phyloP scores from a whole-genome alignment of 2,797 vertebrate species.

The Sebastes flavidus region DNA sequence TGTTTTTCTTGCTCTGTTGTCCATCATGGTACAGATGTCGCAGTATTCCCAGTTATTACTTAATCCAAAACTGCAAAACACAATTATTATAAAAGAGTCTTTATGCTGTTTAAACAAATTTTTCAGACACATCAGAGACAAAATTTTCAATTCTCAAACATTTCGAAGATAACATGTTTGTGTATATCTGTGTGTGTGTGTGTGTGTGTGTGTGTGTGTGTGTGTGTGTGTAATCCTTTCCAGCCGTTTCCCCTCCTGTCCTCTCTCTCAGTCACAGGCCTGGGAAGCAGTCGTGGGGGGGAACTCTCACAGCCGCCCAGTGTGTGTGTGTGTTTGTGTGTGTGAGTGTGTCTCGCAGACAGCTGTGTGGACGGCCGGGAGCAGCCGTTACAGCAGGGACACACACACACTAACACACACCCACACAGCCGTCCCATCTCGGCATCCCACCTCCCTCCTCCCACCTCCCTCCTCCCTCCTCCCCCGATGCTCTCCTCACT shows the following conservation, averaged over 20 bases:
- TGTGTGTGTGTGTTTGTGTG: conserved; percentile 42
- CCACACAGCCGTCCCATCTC: conserved; percentile 50
- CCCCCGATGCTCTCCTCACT: conserved; percentile 35
- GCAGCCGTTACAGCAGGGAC: conserved; percentile 79
- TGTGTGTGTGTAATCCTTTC: conserved; percentile 69
- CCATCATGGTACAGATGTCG: neutral
- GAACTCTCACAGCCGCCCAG: conserved; percentile 73
- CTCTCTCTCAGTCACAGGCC: conserved; percentile 59
- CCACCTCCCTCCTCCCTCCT: conserved; percentile 9
- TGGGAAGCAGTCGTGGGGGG: conserved; percentile 81
- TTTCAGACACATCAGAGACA: neutral
- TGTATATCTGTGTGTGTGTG: neutral
- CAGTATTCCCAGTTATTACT: neutral
- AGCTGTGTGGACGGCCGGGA: conserved; percentile 81
- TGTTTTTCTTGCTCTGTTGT: neutral
- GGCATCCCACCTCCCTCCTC: conserved; percentile 32
- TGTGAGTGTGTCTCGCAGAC: conserved; percentile 68
- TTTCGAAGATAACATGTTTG: neutral
- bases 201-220: conserved; percentile 4
- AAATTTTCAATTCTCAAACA: neutral
- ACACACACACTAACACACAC: conserved; percentile 31
- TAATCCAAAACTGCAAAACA: neutral
- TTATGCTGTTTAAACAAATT: neutral
- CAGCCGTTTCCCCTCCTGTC: conserved; percentile 65
- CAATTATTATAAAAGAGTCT: too few relatives aligned